Base-by-base conservation (phyloP, 2,797 vertebrate species). In the Halcyon chelicuti region DNA sequence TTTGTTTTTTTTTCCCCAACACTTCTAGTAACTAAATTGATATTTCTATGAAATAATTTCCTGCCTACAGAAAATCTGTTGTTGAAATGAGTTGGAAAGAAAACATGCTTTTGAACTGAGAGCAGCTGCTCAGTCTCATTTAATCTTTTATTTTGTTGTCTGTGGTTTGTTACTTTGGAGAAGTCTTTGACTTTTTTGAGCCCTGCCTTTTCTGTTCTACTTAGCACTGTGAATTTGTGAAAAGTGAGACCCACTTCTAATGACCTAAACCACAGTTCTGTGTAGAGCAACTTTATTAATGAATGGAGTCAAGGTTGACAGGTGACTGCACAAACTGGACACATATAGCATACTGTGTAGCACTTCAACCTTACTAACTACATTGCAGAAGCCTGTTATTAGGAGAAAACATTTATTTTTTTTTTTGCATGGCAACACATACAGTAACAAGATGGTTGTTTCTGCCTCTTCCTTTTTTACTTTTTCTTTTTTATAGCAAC, bases 41-140 rank as follows among this genome's bases (percentile, higher is more conserved):
- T 70, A 81, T 57, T 91, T 91, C 75, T 66, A 46, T 95, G 78
- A 65, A 95, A 86, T 61, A 42, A 55, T 86, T 80, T 94, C 42
- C 91, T 81, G 55, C 87, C 96, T 73, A 87, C 79, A 14, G 65
- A 89, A 96, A 94, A 75, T 93, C 94, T 97, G 94, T 80, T 96
- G 44, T 76, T 96, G 75, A 88, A 91, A 85, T 58, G 31, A 78
- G 28, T 81, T 91, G 87, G 73, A 94, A 94, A 31, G n/a, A 91
- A 90, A 82, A 65, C 21, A n/a, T 37, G 11, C 39, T 78, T 89
- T 93, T 86, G 76, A 94, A 88, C 66, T 80, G 39, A 90, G 91
- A 81, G 42, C 93, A 95, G 94, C 89, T 96, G 93, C 47, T 94
- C 58, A 46, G 2, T 75, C 73, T 91, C 82, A 70, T 55, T 84